phyloP scores from a whole-genome alignment of 2,888 invertebrate species.

The Stenichneumon culpator region DNA sequence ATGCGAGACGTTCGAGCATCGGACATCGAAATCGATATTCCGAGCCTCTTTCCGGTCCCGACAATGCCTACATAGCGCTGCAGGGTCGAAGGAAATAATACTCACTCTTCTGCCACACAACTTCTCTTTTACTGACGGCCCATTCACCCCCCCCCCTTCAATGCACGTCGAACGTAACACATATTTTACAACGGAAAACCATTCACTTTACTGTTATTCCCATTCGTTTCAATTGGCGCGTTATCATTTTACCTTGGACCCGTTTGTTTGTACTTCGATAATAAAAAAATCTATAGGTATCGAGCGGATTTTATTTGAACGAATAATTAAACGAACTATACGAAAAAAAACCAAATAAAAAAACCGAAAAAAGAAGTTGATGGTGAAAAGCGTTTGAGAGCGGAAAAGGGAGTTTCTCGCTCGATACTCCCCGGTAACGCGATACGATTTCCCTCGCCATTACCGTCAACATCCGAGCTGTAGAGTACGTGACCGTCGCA shows the following conservation, averaged over 20 bases:
- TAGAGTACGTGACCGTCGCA: conserved; percentile 64
- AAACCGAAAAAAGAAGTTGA: conserved; percentile 18
- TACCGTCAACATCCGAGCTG: conserved; percentile 66
- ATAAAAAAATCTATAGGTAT: background rate
- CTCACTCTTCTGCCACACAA: conserved; percentile 7
- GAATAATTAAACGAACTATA: conserved; percentile 6
- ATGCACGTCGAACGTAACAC: background rate
- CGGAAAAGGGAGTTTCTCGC: conserved; percentile 27
- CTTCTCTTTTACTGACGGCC: background rate
- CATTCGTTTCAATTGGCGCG: background rate
- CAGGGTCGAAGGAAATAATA: conserved; percentile 32
- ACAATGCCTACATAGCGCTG: conserved; percentile 31
- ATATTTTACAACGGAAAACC: conserved; percentile 7
- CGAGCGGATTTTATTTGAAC: background rate
- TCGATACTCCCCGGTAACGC: conserved; percentile 62
- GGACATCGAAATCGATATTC: conserved; percentile 62
- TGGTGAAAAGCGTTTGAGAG: conserved; percentile 6
- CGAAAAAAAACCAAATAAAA: background rate
- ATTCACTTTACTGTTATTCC: background rate
- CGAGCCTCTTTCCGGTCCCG: conserved; percentile 55
- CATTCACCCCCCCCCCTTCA: background rate
- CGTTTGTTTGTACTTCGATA: conserved; percentile 6
- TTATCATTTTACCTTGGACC: background rate
- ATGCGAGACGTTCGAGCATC: conserved; percentile 29
- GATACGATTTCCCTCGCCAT: conserved; percentile 68